Evolutionary conservation across 2,797 vertebrate species (phyloP), one percentile per base, ranked within the genome.

Genomic region (Malurus leucopterus): DNA sequence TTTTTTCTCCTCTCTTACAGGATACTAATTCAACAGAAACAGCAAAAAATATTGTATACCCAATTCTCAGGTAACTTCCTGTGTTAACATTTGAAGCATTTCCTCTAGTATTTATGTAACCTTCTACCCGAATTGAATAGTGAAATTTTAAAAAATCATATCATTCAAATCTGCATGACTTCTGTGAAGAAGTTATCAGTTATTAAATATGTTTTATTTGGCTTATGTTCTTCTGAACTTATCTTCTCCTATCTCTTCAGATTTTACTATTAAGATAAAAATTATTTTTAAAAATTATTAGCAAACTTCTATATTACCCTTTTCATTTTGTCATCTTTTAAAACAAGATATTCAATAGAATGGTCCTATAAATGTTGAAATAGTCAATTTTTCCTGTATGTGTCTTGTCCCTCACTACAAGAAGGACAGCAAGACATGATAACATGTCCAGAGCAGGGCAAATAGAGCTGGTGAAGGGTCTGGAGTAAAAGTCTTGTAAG

Each of bases 11-110:
- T 2, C 14, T 61, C 70, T 89, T 94, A 55, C 9, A 36, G 12
- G 19, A 72, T 78, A 80, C 4, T 84, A 87, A 92, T 92, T 96
- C 91, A 93, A 92, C 23, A 84, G 44, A 63, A 27, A 65, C 34
- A 78, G 70, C 11, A 12, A 59, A 50, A 95, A 91, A 57, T 81
- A 73, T 13, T 71, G 32, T 18, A 46, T 50, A 36, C 34, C 53
- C 15, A 59, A 88, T 87, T 86, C 34, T 63, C 55, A 54, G 54
- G 15, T 86, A 75, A 53, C 16, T 80, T 83, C 73, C 30, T 89
- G 20, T 85, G 64, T 41, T 47, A 88, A 34, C 5, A 84, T 62
- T 78, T 92, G 64, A 93, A 95, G 44, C 2, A 20, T 79, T 21
- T 83, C 22, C 83, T 82, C 38, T 64, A 51, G 19, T 36, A 76